Evolutionary conservation across 2,888 invertebrate species (phyloP), one percentile per base, ranked within the genome.

Genomic region (Scelioninae gen. 2): DNA sequence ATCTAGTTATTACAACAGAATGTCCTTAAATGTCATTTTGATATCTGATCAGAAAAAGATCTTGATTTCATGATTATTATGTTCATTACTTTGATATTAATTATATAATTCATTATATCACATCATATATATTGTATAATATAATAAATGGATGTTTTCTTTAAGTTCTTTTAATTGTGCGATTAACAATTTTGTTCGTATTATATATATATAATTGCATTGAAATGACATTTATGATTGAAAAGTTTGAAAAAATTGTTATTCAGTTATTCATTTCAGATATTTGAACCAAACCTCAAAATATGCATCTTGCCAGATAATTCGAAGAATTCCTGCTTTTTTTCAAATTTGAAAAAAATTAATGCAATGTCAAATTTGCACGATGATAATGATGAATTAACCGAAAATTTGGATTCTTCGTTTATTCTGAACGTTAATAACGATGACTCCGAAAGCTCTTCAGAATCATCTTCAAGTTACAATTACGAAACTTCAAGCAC

Each of bases 231-330:
- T 22, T 4, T 4, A 22, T 22, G 2, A 4, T 22, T 22, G 22
- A 22, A 2, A 22, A 22, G 5, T 4, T 4, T 4, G 3, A 5
- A 4, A 22, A 22, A 2, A 5, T 22, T 22, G 11, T 41, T 16
- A 9, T 41, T 41, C 18, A 9, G 2, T 11, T 35, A 15, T 48
- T 3, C 2, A 18, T 63, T 68, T 18, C 60, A 85, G 85, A 77
- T 84, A 11, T 85, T 83, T 46, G 81, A 85, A 45, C 83, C 84
- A 1, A 79, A 81, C 71, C 73, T 84, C 13, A 78, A 80, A 68
- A 80, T 81, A 11, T 85, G 85, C 28, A 82, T 84, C 25, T 74
- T 83, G 10, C 82, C 84, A 10, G 80, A 82, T 15, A 81, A 83
- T 57, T 70, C 78, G n/a, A 81, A 81, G 81, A 76, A 75, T 0